These are phyloP conservation scores for Oncorhynchus clarkii DNA, from an alignment of 2,113 vertebrate genomes.

Conservation along the genomic window DNA sequence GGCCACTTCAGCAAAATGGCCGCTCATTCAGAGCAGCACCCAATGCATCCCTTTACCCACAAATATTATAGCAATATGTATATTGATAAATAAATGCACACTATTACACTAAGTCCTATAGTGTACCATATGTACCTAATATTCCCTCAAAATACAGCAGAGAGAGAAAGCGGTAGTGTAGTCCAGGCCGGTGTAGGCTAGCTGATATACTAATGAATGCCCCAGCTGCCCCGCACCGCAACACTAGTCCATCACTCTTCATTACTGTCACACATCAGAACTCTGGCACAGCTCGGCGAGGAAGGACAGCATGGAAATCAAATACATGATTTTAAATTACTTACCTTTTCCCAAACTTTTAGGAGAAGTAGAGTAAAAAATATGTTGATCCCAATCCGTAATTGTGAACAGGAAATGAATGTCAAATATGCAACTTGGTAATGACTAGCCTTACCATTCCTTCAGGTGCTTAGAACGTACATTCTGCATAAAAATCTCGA, in stretches of 20 bases:
- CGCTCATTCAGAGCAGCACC: constrained; percentile 40
- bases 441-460: not conserved
- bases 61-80: not conserved
- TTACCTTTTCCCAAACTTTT: constrained; percentile 74
- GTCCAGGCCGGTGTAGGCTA: constrained; percentile 67
- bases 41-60: no score
- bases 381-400: constrained; percentile 26
- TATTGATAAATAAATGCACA: not conserved
- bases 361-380: constrained; percentile 65
- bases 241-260: constrained; percentile 98
- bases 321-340: constrained; percentile 88
- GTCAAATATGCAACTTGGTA: constrained; percentile 9
- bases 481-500: not conserved
- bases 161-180: constrained; percentile 72
- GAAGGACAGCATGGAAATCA: constrained; percentile 84
- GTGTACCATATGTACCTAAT: constrained; percentile 63
- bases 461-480: not conserved
- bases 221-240: constrained; percentile 94
- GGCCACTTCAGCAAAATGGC: constrained; percentile 66
- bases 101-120: not conserved
- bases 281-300: constrained; percentile 82
- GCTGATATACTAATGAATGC: constrained; percentile 85
- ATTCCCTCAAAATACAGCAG: constrained; percentile 82
- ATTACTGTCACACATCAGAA: constrained; percentile 99
- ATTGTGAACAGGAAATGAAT: not conserved